Evolutionary conservation across 2,888 invertebrate species (phyloP).

Genomic region (Drosophila quinaria): DNA sequence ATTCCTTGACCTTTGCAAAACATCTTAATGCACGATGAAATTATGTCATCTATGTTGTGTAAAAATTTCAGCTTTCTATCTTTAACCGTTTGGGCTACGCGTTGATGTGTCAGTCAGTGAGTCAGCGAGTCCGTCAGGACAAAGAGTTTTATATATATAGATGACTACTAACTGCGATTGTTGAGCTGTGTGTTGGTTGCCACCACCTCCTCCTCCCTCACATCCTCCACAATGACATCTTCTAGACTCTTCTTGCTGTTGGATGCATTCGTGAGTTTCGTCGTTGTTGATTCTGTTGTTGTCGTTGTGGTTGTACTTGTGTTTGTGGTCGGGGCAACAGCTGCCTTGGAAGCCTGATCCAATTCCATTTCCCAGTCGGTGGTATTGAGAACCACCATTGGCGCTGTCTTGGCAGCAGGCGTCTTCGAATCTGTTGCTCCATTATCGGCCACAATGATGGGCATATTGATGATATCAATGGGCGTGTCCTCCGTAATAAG

Average conservation of each 20-base stretch:
- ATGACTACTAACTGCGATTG: conserved; percentile 56
- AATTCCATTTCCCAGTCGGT: conserved; percentile 89
- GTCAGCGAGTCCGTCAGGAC: too few relatives aligned
- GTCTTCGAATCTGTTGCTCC: conserved; percentile 50
- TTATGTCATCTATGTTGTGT: too few relatives aligned
- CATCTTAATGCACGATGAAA: too few relatives aligned
- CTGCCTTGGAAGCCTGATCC: conserved; percentile 86
- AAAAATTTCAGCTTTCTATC: too few relatives aligned
- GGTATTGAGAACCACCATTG: conserved; percentile 79
- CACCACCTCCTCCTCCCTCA: conserved; percentile 33
- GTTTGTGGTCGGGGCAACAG: conserved; percentile 15
- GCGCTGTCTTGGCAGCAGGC: conserved; percentile 38
- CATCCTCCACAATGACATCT: conserved; percentile 71
- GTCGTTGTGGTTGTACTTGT: conserved; percentile 7
- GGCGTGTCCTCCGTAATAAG: conserved; percentile 88
- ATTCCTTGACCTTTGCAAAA: too few relatives aligned
- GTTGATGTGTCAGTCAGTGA: too few relatives aligned
- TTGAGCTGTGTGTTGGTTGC: conserved; percentile 44
- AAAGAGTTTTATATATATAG: too few relatives aligned
- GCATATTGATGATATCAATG: conserved; percentile 86
- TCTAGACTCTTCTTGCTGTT: conserved; percentile 67
- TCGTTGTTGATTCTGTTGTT: conserved; percentile 13
- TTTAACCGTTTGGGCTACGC: too few relatives aligned
- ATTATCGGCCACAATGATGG: conserved; percentile 83
- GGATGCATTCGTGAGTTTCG: conserved; percentile 37